Evolutionary conservation across 1,140 invertebrate species (phyloP), one percentile per base, ranked within the genome.

Genomic region (Sesamia nonagrioides): DNA sequence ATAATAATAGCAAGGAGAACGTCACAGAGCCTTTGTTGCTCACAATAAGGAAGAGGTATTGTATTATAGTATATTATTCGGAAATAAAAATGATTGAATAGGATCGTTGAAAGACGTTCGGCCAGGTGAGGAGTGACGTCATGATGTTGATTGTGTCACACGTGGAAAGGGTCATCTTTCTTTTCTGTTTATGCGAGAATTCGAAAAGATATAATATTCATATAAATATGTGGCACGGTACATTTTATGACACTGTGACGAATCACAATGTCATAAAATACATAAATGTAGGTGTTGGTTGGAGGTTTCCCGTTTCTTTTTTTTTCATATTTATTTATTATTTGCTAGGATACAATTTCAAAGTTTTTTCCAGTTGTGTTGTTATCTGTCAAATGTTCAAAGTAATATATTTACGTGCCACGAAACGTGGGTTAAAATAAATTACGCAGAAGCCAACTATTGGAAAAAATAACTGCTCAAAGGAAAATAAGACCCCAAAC

Each of bases 21-120:
- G 52, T 73, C 52, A 73, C 56, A 73, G 71, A 73, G 18, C 52
- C 37, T 58, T 73, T 73, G 71, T 73, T 73, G 71, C 71, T 54
- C 27, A 52, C 13, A 21, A 21, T 9, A 48, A 37, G 63, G 21
- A 13, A 17, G 13, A 66, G 37, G 37, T 61, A 35, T 56, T 50
- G 4, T 72, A 56, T 54, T 66, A 13, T 45, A 21, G 61, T 66
- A 21, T 18, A 45, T 45, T 66, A 72, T 72, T 72, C 2, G 21
- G 69, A 52, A 72, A 56, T 56, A 56, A 11, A 18, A 40, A 73
- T 45, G 8, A 45, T 73, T 58, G 58, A 73, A 73, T 73, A 73
- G 8, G 9, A 58, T 21, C 37, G 52, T 42, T 73, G 71, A 13
- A 58, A 73, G 52, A 58, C 15, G 71, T 37, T 52, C 13, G 48